Conservation (phyloP, 2,888 invertebrate species). For the Drosophila maculinotata region DNA sequence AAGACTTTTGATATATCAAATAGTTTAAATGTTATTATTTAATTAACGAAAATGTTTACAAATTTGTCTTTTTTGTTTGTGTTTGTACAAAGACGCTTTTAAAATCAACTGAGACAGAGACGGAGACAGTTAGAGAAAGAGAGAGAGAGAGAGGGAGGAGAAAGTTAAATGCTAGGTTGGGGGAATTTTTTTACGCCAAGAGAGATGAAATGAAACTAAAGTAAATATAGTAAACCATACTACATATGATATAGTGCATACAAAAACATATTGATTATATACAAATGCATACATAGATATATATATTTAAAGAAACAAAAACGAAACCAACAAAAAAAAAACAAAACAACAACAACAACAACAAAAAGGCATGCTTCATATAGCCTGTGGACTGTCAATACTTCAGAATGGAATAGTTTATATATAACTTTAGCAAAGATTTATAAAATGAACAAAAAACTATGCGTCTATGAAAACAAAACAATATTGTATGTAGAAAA, state of each 20-base stretch:
- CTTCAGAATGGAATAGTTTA: constrained; percentile 80
- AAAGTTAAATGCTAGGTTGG: constrained; percentile 21
- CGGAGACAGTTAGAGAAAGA: background rate
- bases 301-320: constrained; percentile 46
- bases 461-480: constrained; percentile 32
- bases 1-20: constrained; percentile 82
- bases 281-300: constrained; percentile 50
- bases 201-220: constrained; percentile 39
- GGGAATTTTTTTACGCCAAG: constrained; percentile 72
- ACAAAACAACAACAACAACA: constrained; percentile 18
- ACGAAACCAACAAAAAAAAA: constrained; percentile 29
- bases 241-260: constrained; percentile 64
- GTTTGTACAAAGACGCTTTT: constrained; percentile 83
- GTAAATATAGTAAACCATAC: constrained; percentile 64
- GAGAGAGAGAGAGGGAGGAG: constrained; percentile 1
- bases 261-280: constrained; percentile 60
- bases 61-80: constrained; percentile 46
- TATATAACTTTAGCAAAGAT: constrained; percentile 78
- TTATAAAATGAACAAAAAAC: constrained; percentile 48
- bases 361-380: constrained; percentile 72
- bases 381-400: constrained; percentile 84
- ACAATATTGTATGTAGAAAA: constrained; percentile 51
- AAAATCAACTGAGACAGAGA: constrained; percentile 42
- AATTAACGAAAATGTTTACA: constrained; percentile 50
- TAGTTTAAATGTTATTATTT: constrained; percentile 79